Percentiles rank a stretch among this genome's conserved stretches.
Conservation (phyloP, 2,113 vertebrate genomes). For the Eolophus roseicapilla region DNA sequence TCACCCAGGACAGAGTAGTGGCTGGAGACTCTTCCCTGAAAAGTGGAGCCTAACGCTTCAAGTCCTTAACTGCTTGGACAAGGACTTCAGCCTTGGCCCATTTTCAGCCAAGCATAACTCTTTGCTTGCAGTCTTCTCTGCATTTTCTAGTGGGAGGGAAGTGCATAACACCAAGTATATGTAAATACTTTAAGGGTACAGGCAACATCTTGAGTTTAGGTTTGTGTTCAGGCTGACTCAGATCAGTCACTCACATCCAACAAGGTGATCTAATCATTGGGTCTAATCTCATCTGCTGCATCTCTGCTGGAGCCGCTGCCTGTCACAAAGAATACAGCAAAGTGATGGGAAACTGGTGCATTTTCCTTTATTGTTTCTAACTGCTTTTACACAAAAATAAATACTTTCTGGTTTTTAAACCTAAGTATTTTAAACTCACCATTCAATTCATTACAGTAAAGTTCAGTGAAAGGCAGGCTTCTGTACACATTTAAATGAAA, state of each 20-base stretch:
- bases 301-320: background rate
- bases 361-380: background rate
- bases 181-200: background rate
- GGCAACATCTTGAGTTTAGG: background rate
- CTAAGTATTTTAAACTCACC: background rate
- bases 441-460: background rate
- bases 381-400: background rate
- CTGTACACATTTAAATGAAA: background rate
- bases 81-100: background rate
- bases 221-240: background rate
- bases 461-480: background rate
- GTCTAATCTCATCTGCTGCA: background rate
- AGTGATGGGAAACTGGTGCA: background rate
- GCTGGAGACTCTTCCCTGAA: background rate
- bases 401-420: background rate
- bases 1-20: background rate
- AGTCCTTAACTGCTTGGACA: background rate
- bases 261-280: background rate
- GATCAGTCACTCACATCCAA: background rate
- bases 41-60: background rate
- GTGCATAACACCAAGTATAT: background rate
- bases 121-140: background rate
- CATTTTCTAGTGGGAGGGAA: background rate
- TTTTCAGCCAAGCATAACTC: background rate
- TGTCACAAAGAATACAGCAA: background rate